phyloP scores from a whole-genome alignment of 2,797 vertebrate genomes.

The Cossypha niveicapilla region DNA sequence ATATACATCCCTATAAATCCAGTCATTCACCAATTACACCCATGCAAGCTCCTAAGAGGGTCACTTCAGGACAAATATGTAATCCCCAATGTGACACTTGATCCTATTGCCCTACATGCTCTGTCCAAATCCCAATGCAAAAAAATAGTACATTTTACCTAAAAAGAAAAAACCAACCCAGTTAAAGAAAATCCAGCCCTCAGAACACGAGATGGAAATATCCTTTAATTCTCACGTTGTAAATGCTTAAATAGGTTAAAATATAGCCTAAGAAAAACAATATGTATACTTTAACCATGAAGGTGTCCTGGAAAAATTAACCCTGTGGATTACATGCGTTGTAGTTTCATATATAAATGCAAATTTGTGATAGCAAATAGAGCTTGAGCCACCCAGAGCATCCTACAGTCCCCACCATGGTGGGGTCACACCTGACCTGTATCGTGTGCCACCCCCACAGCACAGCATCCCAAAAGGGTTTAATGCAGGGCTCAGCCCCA shows the following conservation, averaged over 20 bases:
- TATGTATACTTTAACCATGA: background rate
- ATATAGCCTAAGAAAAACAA: background rate
- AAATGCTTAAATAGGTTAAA: background rate
- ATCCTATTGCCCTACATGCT: conserved; percentile 49
- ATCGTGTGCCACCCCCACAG: rapidly evolving
- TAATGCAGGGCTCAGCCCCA: rapidly evolving
- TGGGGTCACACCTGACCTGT: rapidly evolving
- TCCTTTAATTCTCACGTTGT: background rate
- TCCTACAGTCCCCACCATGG: rapidly evolving
- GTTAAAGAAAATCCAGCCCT: background rate
- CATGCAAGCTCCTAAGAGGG: conserved; percentile 46
- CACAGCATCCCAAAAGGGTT: background rate
- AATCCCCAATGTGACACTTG: conserved; percentile 60
- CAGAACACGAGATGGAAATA: background rate
- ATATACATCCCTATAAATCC: conserved; percentile 53
- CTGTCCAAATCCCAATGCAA: background rate
- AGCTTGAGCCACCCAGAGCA: background rate
- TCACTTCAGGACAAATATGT: conserved; percentile 45
- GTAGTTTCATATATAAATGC: background rate
- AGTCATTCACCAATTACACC: conserved; percentile 47
- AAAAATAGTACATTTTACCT: background rate
- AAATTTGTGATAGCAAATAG: background rate
- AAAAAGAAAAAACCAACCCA: background rate
- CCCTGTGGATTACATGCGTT: rapidly evolving
- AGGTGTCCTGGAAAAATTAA: background rate